Base-by-base conservation (phyloP, 2,888 invertebrate genomes). In the Aporophyla lueneburgensis region DNA sequence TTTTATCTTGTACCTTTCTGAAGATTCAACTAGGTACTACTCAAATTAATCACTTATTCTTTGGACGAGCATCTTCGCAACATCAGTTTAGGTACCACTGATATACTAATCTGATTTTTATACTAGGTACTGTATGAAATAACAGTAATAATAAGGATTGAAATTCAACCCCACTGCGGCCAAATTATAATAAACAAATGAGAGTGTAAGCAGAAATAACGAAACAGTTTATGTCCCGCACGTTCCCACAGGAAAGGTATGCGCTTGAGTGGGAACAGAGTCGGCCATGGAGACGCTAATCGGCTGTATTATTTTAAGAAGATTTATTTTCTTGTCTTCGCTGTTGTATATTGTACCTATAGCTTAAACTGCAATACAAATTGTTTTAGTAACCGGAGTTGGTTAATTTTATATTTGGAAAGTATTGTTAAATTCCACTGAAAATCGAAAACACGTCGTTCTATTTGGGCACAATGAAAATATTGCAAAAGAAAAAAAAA, bases 171-270 rank as follows among this genome's bases (percentile, higher is more conserved):
- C 89, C 90, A 89, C 91, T 91, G 88, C 91, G 87, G 91, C 93
- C 95, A 95, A 96, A 96, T 96, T 96, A 96, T 95, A 96, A 96
- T 96, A 96, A 95, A 96, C 95, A 95, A 96, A 96, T 96, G 96
- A 96, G 94, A 92, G 93, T 95, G 93, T 95, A 94, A 95, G 96
- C 96, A 96, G 95, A 96, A 95, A 96, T 95, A 96, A 95, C 95
- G 93, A 95, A 96, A 96, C 95, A 93, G 96, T 96, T 96, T 96
- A 96, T 95, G 96, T 96, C 95, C 92, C 91, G 95, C 91, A 91
- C 94, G 96, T 96, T 96, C 96, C 96, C 96, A 96, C 96, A 96
- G 96, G 96, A 96, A 96, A 95, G 95, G 95, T 95, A 95, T 95
- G 96, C 96, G 95, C 92, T 88, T 84, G 74, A 86, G 72, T 78